Evolutionary conservation across 2,888 invertebrate species (phyloP), one percentile per base, ranked within the genome.

Genomic region (Zaprionus lineosus): DNA sequence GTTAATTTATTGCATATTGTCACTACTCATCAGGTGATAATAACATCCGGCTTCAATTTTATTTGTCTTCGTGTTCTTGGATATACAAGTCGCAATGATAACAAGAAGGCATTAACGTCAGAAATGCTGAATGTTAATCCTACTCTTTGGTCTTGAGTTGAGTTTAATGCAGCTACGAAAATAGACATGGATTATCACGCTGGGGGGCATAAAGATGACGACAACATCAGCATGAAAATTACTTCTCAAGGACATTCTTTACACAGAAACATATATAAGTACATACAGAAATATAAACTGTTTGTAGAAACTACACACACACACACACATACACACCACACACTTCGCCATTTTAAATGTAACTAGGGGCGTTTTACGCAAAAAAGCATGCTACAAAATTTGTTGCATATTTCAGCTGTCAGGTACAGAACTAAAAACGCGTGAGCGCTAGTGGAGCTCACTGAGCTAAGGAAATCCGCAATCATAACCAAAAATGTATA

Each of bases 351-450:
- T n/a, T n/a, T n/a, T n/a, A n/a, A n/a, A n/a, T n/a, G n/a, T n/a
- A n/a, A n/a, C n/a, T n/a, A n/a, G n/a, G n/a, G n/a, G n/a, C n/a
- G n/a, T n/a, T n/a, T n/a, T n/a, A n/a, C 69, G 63, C 67, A 53
- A 58, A 52, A 68, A 62, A 68, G 63, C 68, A 68, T 68, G 67
- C 67, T 50, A 68, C 63, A 63, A 53, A 66, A 62, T 52, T 52
- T 48, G 33, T 28, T 34, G 24, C 37, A 62, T 39, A 21, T 56
- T 61, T 56, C 43, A 55, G 48, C 33, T 48, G 14, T 44, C 39
- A 28, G 24, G 8, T 15, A 8, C 19, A 6, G n/a, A n/a, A n/a
- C n/a, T n/a, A n/a, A n/a, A n/a, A n/a, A n/a, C n/a, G n/a, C n/a
- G n/a, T n/a, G n/a, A n/a, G n/a, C n/a, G n/a, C n/a, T n/a, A n/a